Percentiles rank a stretch among this genome's conserved stretches.
phyloP scores from a whole-genome alignment of 1,140 invertebrate genomes.

The Drosophila nigromelanica region DNA sequence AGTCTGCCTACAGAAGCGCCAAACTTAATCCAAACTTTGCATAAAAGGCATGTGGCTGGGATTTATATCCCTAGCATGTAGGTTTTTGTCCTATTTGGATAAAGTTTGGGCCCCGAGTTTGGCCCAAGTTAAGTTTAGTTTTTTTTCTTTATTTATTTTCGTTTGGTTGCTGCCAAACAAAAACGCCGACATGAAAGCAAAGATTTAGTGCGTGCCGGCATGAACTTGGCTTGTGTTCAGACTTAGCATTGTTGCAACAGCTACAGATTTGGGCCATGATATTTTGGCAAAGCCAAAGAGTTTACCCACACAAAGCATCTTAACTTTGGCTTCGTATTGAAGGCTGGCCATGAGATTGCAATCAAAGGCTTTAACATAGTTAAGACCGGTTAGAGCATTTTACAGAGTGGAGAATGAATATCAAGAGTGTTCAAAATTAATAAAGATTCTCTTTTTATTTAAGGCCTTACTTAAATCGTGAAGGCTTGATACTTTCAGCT shows the following conservation, averaged over 20 bases:
- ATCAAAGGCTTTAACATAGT: conserved; percentile 5
- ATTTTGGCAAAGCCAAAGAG: conserved; percentile 36
- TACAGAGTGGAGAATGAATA: background rate
- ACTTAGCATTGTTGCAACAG: conserved; percentile 60
- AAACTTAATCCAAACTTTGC: conserved; percentile 82
- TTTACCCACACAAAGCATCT: conserved; percentile 43
- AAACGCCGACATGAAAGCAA: conserved; percentile 77
- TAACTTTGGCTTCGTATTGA: conserved; percentile 1
- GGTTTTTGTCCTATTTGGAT: conserved; percentile 44
- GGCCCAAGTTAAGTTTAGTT: conserved; percentile 50
- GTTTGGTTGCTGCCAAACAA: conserved; percentile 49
- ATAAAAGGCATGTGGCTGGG: conserved; percentile 77
- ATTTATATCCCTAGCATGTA: conserved; percentile 69
- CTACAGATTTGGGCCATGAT: conserved; percentile 58
- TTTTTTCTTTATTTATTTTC: conserved; percentile 2
- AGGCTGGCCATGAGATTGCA: conserved; percentile 1
- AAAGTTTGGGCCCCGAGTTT: conserved; percentile 40
- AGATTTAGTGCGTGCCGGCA: conserved; percentile 79
- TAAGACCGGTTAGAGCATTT: conserved; percentile 10
- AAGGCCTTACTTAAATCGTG: too few relatives aligned
- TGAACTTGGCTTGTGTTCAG: conserved; percentile 67
- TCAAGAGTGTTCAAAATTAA: too few relatives aligned
- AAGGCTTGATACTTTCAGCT: too few relatives aligned
- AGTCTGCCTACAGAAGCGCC: conserved; percentile 34
- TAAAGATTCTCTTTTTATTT: too few relatives aligned